These are phyloP conservation scores for Thumatha senex DNA, from an alignment of 2,888 invertebrate species.

Conservation along the genomic window DNA sequence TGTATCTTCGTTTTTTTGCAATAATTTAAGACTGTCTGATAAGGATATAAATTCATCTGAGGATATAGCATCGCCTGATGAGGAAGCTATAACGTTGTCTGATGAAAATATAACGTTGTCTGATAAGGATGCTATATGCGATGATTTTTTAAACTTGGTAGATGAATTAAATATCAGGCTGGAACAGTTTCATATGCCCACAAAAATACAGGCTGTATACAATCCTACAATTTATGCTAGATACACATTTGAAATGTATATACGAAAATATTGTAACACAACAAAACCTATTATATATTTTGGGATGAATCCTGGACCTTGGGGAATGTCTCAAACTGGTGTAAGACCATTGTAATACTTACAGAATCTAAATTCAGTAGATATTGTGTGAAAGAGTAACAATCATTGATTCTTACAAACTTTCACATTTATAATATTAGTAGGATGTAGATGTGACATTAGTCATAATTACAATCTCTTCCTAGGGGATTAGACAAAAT, in stretches of 20 bases:
- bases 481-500: no score
- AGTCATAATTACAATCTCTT: no score
- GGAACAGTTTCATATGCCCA: constrained; percentile 71
- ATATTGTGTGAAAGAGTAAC: no score
- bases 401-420: no score
- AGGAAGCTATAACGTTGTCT: no score
- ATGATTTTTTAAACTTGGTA: constrained; percentile 58
- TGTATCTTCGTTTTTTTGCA: constrained; percentile 60
- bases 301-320: constrained; percentile 98
- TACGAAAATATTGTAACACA: constrained; percentile 86
- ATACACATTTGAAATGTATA: constrained; percentile 89
- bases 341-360: constrained; percentile 71
- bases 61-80: no score
- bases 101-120: constrained; percentile 4
- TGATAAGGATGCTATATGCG: constrained; percentile 35
- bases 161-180: constrained; percentile 73
- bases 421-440: no score
- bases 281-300: constrained; percentile 90
- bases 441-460: no score
- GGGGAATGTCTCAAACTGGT: constrained; percentile 98
- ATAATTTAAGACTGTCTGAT: constrained; percentile 8
- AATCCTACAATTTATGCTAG: constrained; percentile 94
- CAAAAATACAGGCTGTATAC: constrained; percentile 87
- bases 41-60: no score
- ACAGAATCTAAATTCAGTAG: no score